These are phyloP conservation scores for Agrotis clavis DNA, from an alignment of 2,888 invertebrate species.

Conservation along the genomic window DNA sequence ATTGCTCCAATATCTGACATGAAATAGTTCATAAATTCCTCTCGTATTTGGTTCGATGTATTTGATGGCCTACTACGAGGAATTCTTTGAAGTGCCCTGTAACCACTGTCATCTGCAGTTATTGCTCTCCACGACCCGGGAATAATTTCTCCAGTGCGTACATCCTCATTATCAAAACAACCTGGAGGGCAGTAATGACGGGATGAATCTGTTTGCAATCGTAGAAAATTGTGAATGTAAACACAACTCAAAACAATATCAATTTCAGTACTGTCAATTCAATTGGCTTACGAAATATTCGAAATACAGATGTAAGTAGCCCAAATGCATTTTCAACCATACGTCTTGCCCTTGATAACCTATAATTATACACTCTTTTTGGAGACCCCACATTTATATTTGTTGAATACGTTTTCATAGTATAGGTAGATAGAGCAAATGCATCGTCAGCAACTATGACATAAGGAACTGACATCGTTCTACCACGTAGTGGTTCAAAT, in stretches of 20 bases:
- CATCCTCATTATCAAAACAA: constrained; percentile 43
- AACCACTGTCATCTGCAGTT: constrained; percentile 20
- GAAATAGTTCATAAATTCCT: constrained; percentile 45
- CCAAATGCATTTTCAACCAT: constrained; percentile 61
- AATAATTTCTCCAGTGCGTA: constrained; percentile 7
- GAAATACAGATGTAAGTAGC: constrained; percentile 41
- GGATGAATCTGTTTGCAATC: constrained; percentile 41
- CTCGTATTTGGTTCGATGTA: constrained; percentile 46
- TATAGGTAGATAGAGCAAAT: constrained; percentile 52
- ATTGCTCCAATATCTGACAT: constrained; percentile 49
- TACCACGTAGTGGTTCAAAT: background rate
- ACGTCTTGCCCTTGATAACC: constrained; percentile 59
- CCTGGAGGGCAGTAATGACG: constrained; percentile 45
- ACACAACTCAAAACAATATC: constrained; percentile 45
- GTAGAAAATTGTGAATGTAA: constrained; percentile 42
- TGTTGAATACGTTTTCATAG: constrained; percentile 59
- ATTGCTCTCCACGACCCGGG: background rate
- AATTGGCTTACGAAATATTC: constrained; percentile 35
- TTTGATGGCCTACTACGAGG: constrained; percentile 42
- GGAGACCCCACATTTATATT: constrained; percentile 41
- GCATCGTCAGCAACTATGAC: constrained; percentile 65
- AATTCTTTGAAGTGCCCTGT: constrained; percentile 45
- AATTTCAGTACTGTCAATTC: constrained; percentile 42
- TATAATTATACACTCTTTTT: constrained; percentile 46
- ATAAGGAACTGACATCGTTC: constrained; percentile 25